phyloP scores from a whole-genome alignment of 2,113 vertebrate species.

The Dicerorhinus sumatrensis region DNA sequence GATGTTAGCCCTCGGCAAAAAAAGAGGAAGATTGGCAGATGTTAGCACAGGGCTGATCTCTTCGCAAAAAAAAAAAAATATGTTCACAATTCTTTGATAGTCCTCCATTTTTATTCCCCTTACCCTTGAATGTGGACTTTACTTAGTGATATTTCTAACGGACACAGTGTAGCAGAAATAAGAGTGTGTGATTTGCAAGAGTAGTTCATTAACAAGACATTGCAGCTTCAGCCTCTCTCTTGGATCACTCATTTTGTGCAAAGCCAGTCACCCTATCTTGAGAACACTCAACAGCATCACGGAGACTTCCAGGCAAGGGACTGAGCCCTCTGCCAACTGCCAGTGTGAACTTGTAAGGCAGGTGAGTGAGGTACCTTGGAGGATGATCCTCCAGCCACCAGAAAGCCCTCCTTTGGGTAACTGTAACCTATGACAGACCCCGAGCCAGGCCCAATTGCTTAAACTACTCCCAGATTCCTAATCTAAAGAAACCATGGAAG shows the following conservation, averaged over 20 bases:
- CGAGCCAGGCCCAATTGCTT: not conserved
- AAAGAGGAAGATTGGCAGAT: too few relatives aligned
- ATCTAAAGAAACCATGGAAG: not conserved
- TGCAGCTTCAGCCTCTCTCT: not conserved
- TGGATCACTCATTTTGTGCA: not conserved
- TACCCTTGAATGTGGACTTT: not conserved
- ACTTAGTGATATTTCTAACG: not conserved
- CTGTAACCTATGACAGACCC: fast-evolving
- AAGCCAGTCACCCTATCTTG: not conserved
- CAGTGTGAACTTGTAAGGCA: not conserved
- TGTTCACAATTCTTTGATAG: not conserved
- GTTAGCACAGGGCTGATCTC: too few relatives aligned
- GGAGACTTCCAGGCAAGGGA: not conserved
- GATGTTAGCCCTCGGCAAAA: too few relatives aligned
- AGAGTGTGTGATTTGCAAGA: not conserved
- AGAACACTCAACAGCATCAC: not conserved
- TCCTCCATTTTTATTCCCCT: not conserved
- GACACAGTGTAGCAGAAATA: not conserved
- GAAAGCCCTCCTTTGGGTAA: not conserved
- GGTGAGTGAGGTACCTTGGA: fast-evolving
- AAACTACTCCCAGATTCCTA: not conserved
- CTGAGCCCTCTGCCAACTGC: not conserved
- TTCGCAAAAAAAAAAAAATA: not conserved
- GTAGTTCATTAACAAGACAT: not conserved
- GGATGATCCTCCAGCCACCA: not conserved